Evolutionary conservation across 2,797 vertebrate species (phyloP), one percentile per base, ranked within the genome.

Genomic region (Pseudocheirus occidentalis): DNA sequence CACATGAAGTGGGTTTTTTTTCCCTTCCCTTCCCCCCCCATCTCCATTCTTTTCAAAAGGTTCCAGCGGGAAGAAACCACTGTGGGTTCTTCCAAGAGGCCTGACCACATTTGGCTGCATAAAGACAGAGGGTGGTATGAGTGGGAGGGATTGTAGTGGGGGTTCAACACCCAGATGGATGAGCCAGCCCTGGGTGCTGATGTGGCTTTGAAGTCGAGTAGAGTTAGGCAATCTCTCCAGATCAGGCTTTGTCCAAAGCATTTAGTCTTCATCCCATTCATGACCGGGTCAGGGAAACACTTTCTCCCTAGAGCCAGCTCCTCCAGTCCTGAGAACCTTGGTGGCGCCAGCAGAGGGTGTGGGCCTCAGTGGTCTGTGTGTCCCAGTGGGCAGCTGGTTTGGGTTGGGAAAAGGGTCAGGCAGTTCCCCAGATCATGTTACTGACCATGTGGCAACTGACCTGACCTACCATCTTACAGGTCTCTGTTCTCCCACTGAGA

Each of bases 1-100:
- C 73, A 31, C 7, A 1, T 13, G 1, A 27, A 56, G 5, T 12
- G 21, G 11, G 34, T 6, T 52, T 46, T 91, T 55, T 13, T 31
- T 53, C 1, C 14, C 11, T 5, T 0, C 1, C 12, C 0, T 0
- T 1, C 10, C 46, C 29, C 1, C 10, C 9, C 7, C 55, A 87
- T 56, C 50, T 90, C 90, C 34, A 90, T 91, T 90, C 28, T 28
- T 91, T 58, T 34, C 28, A 6, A 28, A 50, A 29, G 66, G 62
- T 54, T 54, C 4, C 6, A 0, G 54, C 1, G 14, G 89, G 3
- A 34, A 18, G 91, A 50, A 91, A 46, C 90, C 16, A 0, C 14
- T 12, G 29, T 1, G 10, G 40, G 54, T 13, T 92, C 62, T 89
- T 89, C 90, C 27, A 14, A 46, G 90, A 91, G 16, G 14, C n/a